Evolutionary conservation across 2,113 vertebrate species (phyloP).

Genomic region (Chionomys nivalis): DNA sequence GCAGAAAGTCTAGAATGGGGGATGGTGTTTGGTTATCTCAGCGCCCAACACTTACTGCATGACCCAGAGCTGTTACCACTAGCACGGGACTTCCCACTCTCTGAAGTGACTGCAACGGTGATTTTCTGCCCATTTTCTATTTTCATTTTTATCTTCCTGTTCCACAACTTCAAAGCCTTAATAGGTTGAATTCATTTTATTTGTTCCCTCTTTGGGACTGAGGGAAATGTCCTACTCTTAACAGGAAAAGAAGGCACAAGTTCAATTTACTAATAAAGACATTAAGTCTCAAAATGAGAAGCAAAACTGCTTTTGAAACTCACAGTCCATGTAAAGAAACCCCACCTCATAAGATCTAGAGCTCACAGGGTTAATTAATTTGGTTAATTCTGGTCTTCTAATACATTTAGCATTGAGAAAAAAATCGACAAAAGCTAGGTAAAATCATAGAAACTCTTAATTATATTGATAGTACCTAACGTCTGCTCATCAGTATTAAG

Average conservation of each 20-base stretch:
- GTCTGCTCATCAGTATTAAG: background rate
- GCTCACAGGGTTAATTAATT: background rate
- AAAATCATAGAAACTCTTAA: background rate
- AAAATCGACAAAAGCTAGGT: background rate
- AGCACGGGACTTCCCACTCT: background rate
- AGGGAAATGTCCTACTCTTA: background rate
- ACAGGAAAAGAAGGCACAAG: background rate
- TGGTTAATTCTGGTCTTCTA: background rate
- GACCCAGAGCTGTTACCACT: background rate
- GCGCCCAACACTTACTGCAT: background rate
- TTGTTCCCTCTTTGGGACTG: background rate
- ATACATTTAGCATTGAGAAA: background rate
- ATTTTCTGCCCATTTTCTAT: constrained; percentile 43
- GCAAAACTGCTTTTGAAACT: background rate
- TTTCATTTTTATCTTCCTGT: constrained; percentile 7
- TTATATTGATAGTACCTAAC: background rate
- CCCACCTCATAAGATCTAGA: background rate
- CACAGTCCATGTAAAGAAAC: background rate
- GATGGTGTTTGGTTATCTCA: background rate
- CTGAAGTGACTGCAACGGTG: background rate
- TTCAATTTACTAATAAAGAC: background rate
- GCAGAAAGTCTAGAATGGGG: background rate
- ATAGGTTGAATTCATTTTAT: background rate
- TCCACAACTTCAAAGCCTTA: constrained; percentile 2
- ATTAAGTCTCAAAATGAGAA: background rate